A percentile compares a stretch with the other conserved stretches of the same genome.
phyloP scores from a whole-genome alignment of 2,888 invertebrate genomes.

The Zaprionus bogoriensis region DNA sequence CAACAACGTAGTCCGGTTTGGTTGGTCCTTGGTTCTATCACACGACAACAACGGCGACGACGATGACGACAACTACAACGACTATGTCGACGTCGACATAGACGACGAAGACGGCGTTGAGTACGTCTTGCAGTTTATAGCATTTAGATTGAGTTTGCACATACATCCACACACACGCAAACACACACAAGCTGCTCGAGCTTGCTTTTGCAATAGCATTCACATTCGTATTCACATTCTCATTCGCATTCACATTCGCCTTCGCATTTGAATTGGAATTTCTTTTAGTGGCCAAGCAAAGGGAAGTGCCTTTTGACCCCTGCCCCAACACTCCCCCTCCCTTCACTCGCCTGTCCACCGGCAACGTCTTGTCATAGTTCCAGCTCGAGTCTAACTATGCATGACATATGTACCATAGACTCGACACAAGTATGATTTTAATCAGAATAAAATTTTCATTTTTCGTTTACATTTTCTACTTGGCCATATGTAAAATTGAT shows the following conservation, averaged over 20 bases:
- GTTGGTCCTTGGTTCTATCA: constrained; percentile 36
- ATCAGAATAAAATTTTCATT: constrained; percentile 68
- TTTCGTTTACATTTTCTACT: constrained; percentile 20
- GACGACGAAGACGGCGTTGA: constrained; percentile 24
- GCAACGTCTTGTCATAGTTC: constrained; percentile 17
- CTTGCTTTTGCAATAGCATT: constrained; percentile 39
- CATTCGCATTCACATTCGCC: constrained; percentile 17
- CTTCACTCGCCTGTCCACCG: background rate
- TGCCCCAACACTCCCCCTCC: background rate
- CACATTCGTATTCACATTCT: constrained; percentile 35
- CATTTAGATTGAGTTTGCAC: constrained; percentile 73
- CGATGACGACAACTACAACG: constrained; percentile 4
- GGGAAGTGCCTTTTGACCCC: constrained; percentile 31
- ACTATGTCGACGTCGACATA: constrained; percentile 5
- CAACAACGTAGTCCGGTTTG: constrained; percentile 34
- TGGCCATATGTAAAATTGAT: constrained; percentile 20
- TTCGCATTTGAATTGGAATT: constrained; percentile 65
- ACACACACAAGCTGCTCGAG: constrained; percentile 52
- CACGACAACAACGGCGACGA: constrained; percentile 22
- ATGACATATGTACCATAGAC: constrained; percentile 25
- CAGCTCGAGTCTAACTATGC: constrained; percentile 16
- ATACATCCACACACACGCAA: constrained; percentile 45
- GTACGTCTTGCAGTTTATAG: constrained; percentile 71
- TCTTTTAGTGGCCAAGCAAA: constrained; percentile 58
- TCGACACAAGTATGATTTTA: constrained; percentile 56